Conservation (phyloP, 2,797 vertebrate species). For the Sebastes iracundus region DNA sequence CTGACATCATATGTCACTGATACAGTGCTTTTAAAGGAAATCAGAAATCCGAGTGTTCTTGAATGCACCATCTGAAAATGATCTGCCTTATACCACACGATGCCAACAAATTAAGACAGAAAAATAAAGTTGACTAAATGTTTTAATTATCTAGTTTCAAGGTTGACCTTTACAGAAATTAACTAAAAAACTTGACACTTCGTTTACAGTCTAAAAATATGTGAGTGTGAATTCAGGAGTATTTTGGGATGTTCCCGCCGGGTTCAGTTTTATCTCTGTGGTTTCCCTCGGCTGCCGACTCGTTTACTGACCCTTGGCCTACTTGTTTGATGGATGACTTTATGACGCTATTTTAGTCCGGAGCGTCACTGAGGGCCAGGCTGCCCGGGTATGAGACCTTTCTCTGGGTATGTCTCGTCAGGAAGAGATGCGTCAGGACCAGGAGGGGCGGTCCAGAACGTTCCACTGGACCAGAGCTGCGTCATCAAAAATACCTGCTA, state of each 20-base stretch:
- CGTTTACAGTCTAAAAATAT: neutral
- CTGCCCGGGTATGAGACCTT: slow-evolving; percentile 6
- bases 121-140: neutral
- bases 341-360: slow-evolving; percentile 63
- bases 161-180: neutral
- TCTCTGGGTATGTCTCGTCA: slow-evolving; percentile 51
- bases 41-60: neutral
- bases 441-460: neutral
- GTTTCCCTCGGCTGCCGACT: slow-evolving; percentile 29
- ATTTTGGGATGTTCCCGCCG: slow-evolving; percentile 47
- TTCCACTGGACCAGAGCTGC: neutral
- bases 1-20: neutral
- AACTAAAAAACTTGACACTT: neutral
- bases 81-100: neutral
- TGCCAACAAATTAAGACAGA: neutral
- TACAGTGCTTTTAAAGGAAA: neutral
- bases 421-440: slow-evolving; percentile 62
- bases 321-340: slow-evolving; percentile 69
- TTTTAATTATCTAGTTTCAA: neutral
- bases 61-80: neutral
- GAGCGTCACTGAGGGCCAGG: slow-evolving; percentile 25
- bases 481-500: neutral
- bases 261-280: slow-evolving; percentile 43
- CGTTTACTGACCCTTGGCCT: neutral
- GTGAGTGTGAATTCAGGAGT: slow-evolving; percentile 22